Percentiles rank a stretch among this genome's conserved stretches.
These are phyloP conservation scores for Dromiciops gliroides DNA, from an alignment of 2,113 vertebrate species.

Conservation along the genomic window DNA sequence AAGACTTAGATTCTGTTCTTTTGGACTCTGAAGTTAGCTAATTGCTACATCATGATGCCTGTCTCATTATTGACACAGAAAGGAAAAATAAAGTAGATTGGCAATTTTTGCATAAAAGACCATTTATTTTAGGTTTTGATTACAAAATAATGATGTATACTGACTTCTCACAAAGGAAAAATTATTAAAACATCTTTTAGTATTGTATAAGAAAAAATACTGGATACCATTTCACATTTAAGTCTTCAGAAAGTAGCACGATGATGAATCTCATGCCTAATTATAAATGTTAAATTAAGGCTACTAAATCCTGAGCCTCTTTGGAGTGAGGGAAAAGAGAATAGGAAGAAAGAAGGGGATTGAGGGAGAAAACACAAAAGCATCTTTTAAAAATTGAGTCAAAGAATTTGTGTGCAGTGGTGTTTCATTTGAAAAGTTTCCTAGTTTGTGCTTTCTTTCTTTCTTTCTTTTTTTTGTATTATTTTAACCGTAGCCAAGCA, in stretches of 20 bases:
- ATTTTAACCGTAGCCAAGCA: slow-evolving; percentile 4
- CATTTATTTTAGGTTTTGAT: slow-evolving; percentile 78
- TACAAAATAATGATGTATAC: slow-evolving; percentile 75
- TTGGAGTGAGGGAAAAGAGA: not conserved
- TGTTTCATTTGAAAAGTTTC: slow-evolving; percentile 37
- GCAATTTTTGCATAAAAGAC: slow-evolving; percentile 70
- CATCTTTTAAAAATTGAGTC: slow-evolving; percentile 9
- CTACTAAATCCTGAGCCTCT: slow-evolving; percentile 36
- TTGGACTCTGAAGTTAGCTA: not conserved
- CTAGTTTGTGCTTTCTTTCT: slow-evolving; percentile 23
- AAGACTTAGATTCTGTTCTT: not conserved
- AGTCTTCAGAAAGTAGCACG: slow-evolving; percentile 26
- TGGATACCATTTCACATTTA: slow-evolving; percentile 61
- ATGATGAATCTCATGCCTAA: slow-evolving; percentile 43
- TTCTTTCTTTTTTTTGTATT: not conserved
- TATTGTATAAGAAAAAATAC: slow-evolving; percentile 61
- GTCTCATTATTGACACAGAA: not conserved
- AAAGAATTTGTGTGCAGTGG: not conserved
- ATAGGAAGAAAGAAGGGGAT: not conserved
- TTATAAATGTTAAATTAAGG: slow-evolving; percentile 68
- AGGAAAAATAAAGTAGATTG: slow-evolving; percentile 20
- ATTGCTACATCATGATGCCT: not conserved
- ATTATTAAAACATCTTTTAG: slow-evolving; percentile 64
- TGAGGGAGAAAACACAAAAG: slow-evolving; percentile 26
- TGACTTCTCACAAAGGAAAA: slow-evolving; percentile 67